Base-by-base conservation (phyloP, 1,140 invertebrate species). In the Harpegnathos saltator region DNA sequence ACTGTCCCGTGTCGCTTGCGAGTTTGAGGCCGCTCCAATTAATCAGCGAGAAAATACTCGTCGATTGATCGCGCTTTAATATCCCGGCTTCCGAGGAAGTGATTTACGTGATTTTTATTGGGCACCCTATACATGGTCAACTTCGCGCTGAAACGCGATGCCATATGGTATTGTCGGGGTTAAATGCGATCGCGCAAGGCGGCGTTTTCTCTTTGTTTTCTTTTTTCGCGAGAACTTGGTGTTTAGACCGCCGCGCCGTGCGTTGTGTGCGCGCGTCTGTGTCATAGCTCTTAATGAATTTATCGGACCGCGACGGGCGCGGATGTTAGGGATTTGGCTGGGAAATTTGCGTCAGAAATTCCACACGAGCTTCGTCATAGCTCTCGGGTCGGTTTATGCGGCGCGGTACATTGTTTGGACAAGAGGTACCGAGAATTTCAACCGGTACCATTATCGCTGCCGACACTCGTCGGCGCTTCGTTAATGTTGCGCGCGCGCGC, bases 331-430 rank as follows among this genome's bases (percentile, higher is more conserved):
- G 66, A 71, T 80, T 80, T 71, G 63, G 33, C 52, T 71, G 75
- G 38, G 38, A 80, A 80, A 78, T 78, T 78, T 78, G 22, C 63
- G 75, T 78, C 50, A 69, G 75, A 56, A 78, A 80, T 80, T 80
- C 75, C 75, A 71, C 14, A 29, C 75, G 52, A n/a, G 22, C 65
- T 33, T 50, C 75, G 75, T 80, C 75, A 80, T 80, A 58, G 50
- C 52, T 80, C 33, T 56, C 24, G 26, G 15, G 65, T 29, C 33
- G 22, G 50, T 58, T 78, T 52, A 44, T 9, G 62, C 74, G 62
- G 3, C 66, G 33, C 63, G 50, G n/a, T 19, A 26, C 17, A 54
- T 66, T 77, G 62, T 80, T 80, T 80, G 65, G 52, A 71, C 33
- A 80, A 71, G 65, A 69, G 75, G 69, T 69, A 56, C 65, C 44